Evolutionary conservation across 2,888 invertebrate species (phyloP), one percentile per base, ranked within the genome.

Genomic region (Prenolepis imparis): DNA sequence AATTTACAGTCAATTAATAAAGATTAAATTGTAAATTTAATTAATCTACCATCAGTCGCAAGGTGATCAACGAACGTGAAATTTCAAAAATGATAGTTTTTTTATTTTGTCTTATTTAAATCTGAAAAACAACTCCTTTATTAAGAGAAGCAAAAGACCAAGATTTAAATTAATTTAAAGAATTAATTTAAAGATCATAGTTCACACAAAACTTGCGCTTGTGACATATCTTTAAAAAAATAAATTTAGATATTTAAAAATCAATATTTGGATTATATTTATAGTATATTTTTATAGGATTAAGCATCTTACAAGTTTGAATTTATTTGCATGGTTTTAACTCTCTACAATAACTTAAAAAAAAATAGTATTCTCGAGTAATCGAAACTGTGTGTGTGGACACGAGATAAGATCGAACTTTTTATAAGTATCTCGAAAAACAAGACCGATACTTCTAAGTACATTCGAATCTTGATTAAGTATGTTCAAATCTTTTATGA

Each of bases 21-120:
- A 41, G 44, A 61, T 41, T 32, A 15, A 73, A 32, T 41, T 41
- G 41, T 9, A 55, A 61, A 61, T 61, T 5, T 32, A 73, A 44
- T 44, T 32, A 73, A 1, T 12, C 15, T 28, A 4, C 41, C 12
- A 21, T n/a, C 1, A 44, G 15, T 18, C 18, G 8, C 28, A 28
- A 73, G 8, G 15, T 28, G 28, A 73, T 44, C 24, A 2, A 5
- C 6, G 12, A 28, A 5, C 18, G 6, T 61, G 63, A 63, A 74
- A 61, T 28, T 28, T 18, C 15, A 32, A 28, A 6, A 48, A 48
- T 48, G 48, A 18, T 18, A 32, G 59, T 18, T n/a, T 48, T 6
- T 39, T 32, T 18, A 48, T 48, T 48, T 48, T 18, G 18, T 18
- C 18, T 28, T 59, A 44, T 32, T 63, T 63, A 61, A 59, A 39